Percentiles rank a stretch among this genome's conserved stretches.
Conservation (phyloP, 2,113 vertebrate species). For the Symphodus melops region DNA sequence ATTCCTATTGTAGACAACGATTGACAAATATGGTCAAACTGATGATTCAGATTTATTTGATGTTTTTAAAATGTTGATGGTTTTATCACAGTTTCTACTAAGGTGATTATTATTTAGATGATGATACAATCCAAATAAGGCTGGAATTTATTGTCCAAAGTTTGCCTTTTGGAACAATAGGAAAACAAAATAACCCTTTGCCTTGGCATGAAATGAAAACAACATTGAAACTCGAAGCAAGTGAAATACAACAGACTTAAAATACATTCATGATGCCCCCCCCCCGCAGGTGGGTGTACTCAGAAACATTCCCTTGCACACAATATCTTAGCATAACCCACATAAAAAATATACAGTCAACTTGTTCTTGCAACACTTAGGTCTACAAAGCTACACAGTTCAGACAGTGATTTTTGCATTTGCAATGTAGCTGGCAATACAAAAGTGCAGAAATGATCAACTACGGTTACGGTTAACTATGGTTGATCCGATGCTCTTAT, state of each 20-base stretch:
- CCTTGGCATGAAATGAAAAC: conserved; percentile 65
- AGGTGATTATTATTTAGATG: neutral
- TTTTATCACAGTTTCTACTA: neutral
- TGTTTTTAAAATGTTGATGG: neutral
- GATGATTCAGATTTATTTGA: conserved; percentile 15
- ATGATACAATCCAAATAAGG: conserved; percentile 42
- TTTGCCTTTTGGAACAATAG: conserved; percentile 65
- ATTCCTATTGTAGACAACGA: conserved; percentile 71
- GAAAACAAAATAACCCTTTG: conserved; percentile 62
- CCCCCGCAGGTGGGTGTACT: conserved; percentile 40
- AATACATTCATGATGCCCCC: conserved; percentile 48
- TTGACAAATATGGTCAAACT: conserved; percentile 15
- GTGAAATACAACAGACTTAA: conserved; percentile 45
- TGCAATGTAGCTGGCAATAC: conserved; percentile 82
- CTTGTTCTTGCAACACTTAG: conserved; percentile 33
- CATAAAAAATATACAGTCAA: conserved; percentile 43
- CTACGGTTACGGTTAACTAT: too few species aligned
- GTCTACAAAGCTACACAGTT: conserved; percentile 43
- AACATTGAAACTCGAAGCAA: conserved; percentile 59
- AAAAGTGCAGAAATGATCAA: conserved; percentile 66
- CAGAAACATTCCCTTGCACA: conserved; percentile 31
- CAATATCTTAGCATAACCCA: conserved; percentile 52
- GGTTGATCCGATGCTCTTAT: conserved; percentile 60
- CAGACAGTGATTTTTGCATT: conserved; percentile 58
- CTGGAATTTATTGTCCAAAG: conserved; percentile 31